Evolutionary conservation across 2,797 vertebrate species (phyloP).

Genomic region (Premnoplex brunnescens): DNA sequence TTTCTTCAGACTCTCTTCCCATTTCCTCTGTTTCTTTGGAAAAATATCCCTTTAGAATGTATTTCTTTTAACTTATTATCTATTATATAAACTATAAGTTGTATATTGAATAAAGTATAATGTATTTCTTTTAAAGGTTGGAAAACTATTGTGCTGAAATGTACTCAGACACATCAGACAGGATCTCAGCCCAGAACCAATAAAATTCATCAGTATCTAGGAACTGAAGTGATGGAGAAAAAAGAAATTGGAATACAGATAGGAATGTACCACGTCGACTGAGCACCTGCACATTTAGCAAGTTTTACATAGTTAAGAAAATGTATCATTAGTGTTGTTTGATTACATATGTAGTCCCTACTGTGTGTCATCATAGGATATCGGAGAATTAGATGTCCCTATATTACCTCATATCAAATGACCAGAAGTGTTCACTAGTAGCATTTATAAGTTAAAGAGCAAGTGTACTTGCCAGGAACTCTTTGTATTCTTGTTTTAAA

Average conservation of each 20-base stretch:
- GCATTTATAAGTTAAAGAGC: neutral
- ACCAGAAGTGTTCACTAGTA: neutral
- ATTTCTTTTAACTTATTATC: neutral
- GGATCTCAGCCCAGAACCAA: neutral
- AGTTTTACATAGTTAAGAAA: neutral
- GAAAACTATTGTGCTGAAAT: neutral
- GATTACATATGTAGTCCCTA: neutral
- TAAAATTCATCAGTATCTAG: neutral
- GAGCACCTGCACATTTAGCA: accelerated
- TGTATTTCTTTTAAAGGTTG: neutral
- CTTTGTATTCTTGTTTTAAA: neutral
- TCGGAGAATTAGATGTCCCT: neutral
- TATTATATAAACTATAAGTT: neutral
- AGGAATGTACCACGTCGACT: accelerated
- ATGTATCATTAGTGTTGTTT: neutral
- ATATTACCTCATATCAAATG: neutral
- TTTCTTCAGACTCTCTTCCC: slow-evolving; percentile 6
- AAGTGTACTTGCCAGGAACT: neutral
- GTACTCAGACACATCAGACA: neutral
- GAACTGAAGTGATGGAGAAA: neutral
- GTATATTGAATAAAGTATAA: neutral
- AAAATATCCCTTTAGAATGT: neutral
- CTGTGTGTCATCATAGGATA: neutral
- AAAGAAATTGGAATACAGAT: neutral
- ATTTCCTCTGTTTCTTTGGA: neutral